Evolutionary conservation across 2,113 vertebrate genomes (phyloP), one percentile per base, ranked within the genome.

Genomic region (Vanacampus margaritifer): DNA sequence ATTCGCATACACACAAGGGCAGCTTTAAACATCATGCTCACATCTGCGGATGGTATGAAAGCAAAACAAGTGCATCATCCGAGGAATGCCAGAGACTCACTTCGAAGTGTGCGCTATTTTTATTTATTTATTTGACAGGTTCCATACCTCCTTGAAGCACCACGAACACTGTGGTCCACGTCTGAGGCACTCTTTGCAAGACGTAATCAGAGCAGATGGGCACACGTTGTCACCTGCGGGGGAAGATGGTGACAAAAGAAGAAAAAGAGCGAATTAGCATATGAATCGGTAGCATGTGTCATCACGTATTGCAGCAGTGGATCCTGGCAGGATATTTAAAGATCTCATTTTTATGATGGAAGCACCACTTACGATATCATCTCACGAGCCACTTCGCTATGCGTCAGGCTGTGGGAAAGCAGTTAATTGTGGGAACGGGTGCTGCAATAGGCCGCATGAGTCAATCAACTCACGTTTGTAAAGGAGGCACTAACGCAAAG

Each of bases 111-210:
- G 21, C 48, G 10, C 39, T 65, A n/a, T 59, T 24, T 41, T 17
- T 23, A 5, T 58, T 16, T 35, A 2, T 32, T 32, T 32, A 9
- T 28, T 24, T 5, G 17, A 45, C 21, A 54, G 24, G 77, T 81
- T 41, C 37, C 63, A 48, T 88, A 99, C 97, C 96, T 98, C 93
- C 87, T 96, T 92, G 88, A 92, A 91, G 90, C 96, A 99, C 97
- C 97, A 99, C 84, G 93, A 94, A 23, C 97, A 99, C 81, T 96
- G 93, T 26, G 96, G 95, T 79, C 94, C 94, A 76, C 93, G 91
- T 36, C 85, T 85, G 71, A 99, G 93, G 80, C 97, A 99, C 78
- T 91, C 93, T 68, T 89, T 71, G 63, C 97, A 99, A 26, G 94
- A 93, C 26, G 76, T 88, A 78, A 92, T 80, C 69, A 90, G 84